Evolutionary conservation across 2,113 vertebrate genomes (phyloP), one percentile per base, ranked within the genome.

Genomic region (Sula dactylatra): DNA sequence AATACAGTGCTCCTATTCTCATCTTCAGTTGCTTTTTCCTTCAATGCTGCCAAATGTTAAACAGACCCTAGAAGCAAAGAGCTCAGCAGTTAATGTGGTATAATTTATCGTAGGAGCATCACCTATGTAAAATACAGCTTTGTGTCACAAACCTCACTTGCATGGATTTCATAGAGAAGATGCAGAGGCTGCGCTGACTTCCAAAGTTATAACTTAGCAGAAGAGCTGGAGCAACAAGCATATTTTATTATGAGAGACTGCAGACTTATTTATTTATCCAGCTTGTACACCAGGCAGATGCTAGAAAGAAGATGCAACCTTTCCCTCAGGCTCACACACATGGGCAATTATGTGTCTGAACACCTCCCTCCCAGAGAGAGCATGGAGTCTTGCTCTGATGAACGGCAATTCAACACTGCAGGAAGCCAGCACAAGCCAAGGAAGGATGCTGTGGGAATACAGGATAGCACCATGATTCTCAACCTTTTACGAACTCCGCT

Each of bases 211-310:
- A 89, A 88, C 69, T 96, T 87, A 91, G 78, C 42, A 50, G 47
- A 58, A 88, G 40, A 58, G 80, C 27, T 52, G 47, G 32, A 83
- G 49, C 86, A 93, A 74, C 47, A 67, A 93, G 78, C n/a, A 2
- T 87, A 32, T 95, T 94, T 95, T 90, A 95, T 31, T 59, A 64
- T 71, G 90, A 92, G 69, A 95, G 36, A 72, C 79, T 93, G 36
- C 59, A 90, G 80, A 89, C 61, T 93, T 83, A 40, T 95, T 96
- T 96, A 88, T 73, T 70, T 69, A 72, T 17, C 54, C 73, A 56
- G 49, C 16, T 17, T 15, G 52, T 66, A 47, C 47, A 86, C 3
- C n/a, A 88, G 59, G 83, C 72, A 91, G 58, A 54, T 42, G 50
- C 50, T 50, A 45, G 34, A 80, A 65, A 47, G 73, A 65, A 32